A percentile compares a stretch with the other conserved stretches of the same genome.
Evolutionary conservation across 2,888 invertebrate genomes (phyloP).

Genomic region (Apamea sordens): DNA sequence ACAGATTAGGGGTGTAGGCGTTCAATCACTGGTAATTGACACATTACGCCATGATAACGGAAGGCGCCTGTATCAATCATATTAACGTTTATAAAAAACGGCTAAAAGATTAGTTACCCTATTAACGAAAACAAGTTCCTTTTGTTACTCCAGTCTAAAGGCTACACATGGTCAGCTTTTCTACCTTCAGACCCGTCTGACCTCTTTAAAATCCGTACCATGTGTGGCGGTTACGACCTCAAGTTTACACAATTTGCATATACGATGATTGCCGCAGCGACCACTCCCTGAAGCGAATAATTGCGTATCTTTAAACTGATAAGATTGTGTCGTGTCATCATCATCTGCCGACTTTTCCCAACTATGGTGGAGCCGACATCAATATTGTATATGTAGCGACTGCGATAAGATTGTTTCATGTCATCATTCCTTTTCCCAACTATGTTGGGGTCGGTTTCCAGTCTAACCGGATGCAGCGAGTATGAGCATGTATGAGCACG

Average conservation of each 20-base stretch:
- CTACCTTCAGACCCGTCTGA: neutral
- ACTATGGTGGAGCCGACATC: neutral
- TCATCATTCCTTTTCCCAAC: no score
- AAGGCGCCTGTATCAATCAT: conserved; percentile 56
- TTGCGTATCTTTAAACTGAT: neutral
- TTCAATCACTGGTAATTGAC: conserved; percentile 58
- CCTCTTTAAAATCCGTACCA: neutral
- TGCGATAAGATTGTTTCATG: neutral
- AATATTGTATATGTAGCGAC: neutral
- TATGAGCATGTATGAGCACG: no score
- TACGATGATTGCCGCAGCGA: neutral
- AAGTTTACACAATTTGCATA: neutral
- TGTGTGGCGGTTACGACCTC: neutral
- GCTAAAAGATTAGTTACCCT: conserved; percentile 27
- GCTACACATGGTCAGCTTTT: neutral
- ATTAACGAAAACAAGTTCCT: conserved; percentile 33
- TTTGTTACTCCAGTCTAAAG: neutral
- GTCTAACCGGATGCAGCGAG: no score
- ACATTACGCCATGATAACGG: conserved; percentile 44
- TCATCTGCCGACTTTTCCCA: neutral
- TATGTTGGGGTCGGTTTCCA: no score
- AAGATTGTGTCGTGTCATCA: neutral
- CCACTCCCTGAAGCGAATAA: neutral
- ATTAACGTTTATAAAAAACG: conserved; percentile 18
- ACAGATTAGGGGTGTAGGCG: conserved; percentile 44